Evolutionary conservation across 1,140 invertebrate genomes (phyloP).

Genomic region (Alviniconcha marisindica): DNA sequence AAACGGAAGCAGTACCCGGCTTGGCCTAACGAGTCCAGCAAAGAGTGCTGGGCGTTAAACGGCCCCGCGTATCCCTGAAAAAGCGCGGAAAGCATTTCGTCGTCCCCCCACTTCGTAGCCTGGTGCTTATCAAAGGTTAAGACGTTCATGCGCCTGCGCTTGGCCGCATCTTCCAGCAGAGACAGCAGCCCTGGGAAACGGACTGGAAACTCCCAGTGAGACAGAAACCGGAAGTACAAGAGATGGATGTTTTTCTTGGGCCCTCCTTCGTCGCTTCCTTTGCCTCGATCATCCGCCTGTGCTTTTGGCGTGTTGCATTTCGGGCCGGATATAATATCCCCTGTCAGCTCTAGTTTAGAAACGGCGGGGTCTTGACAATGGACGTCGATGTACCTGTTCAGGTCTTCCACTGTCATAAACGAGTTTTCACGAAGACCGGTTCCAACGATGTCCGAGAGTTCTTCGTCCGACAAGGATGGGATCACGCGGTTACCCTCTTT

Average conservation of each 20-base stretch:
- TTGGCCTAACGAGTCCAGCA: not conserved
- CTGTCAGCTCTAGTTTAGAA: not conserved
- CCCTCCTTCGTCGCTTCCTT: too few relatives aligned
- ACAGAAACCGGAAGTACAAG: constrained; percentile 24
- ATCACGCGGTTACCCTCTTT: not conserved
- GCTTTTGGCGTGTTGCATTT: not conserved
- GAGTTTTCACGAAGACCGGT: not conserved
- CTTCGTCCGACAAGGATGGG: not conserved
- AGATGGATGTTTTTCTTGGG: constrained; percentile 25
- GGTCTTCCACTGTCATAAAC: not conserved
- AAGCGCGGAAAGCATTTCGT: not conserved
- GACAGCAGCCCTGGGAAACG: constrained; percentile 12
- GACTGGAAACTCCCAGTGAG: not conserved
- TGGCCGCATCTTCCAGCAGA: not conserved
- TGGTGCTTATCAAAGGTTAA: constrained; percentile 17
- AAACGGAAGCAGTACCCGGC: constrained; percentile 23
- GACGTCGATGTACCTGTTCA: not conserved
- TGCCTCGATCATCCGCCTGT: too few relatives aligned
- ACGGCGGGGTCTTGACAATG: not conserved
- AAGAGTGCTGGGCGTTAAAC: not conserved
- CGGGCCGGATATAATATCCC: not conserved
- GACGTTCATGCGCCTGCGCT: not conserved
- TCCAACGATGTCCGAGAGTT: not conserved
- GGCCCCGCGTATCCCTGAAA: not conserved
- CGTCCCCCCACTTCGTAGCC: constrained; percentile 19